Conservation (phyloP, 1,140 invertebrate genomes). For the Dreissena polymorpha region DNA sequence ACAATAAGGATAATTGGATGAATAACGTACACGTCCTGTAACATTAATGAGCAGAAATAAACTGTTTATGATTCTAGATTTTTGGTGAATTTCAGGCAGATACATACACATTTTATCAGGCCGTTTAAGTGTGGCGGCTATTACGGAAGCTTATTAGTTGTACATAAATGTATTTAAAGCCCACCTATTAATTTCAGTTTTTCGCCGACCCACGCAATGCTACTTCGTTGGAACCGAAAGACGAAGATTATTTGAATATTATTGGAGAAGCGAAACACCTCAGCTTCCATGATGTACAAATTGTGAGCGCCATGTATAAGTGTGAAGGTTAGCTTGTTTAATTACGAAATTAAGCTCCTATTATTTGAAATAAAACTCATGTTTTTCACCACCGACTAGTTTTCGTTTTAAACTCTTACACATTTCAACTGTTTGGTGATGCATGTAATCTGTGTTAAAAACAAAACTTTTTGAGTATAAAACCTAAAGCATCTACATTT, state of each 20-base stretch:
- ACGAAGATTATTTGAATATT: slow-evolving; percentile 15
- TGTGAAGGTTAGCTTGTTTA: slow-evolving; percentile 19
- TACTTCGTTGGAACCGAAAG: slow-evolving; percentile 8
- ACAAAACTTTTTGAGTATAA: too few relatives aligned
- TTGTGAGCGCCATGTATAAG: slow-evolving; percentile 33
- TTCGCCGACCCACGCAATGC: neutral
- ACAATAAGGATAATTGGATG: neutral
- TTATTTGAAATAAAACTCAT: too few relatives aligned
- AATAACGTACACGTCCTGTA: neutral
- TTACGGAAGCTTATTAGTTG: neutral
- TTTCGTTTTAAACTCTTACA: too few relatives aligned
- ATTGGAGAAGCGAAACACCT: slow-evolving; percentile 22
- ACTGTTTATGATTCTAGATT: too few relatives aligned
- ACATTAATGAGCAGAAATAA: too few relatives aligned
- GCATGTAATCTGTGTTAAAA: too few relatives aligned
- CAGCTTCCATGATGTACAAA: slow-evolving; percentile 37
- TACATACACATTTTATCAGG: neutral
- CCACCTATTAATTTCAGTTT: slow-evolving; percentile 22
- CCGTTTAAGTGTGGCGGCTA: neutral
- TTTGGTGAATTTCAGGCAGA: too few relatives aligned
- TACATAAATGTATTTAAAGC: too few relatives aligned
- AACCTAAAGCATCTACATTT: too few relatives aligned
- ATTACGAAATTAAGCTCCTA: too few relatives aligned
- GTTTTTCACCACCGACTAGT: too few relatives aligned
- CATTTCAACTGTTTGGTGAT: too few relatives aligned